Percentiles rank a stretch among this genome's conserved stretches.
Evolutionary conservation across 2,797 vertebrate genomes (phyloP).

Genomic region (Cuniculus paca): DNA sequence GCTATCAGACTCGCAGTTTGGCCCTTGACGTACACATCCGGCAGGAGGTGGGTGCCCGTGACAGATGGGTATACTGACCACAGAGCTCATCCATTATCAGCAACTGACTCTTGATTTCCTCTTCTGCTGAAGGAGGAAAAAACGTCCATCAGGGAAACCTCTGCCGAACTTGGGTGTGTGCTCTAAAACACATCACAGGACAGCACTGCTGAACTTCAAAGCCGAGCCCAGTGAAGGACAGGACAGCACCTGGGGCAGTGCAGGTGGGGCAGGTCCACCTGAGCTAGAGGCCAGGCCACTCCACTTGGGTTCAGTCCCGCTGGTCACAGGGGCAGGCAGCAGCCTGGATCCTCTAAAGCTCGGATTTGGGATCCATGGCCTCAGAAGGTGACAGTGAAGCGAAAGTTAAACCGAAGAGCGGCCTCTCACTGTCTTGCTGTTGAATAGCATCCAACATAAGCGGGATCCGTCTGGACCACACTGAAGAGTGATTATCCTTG

Average conservation of each 20-base stretch:
- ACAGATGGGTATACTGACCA: background rate
- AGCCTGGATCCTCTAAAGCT: background rate
- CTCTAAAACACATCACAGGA: background rate
- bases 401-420: conserved; percentile 30
- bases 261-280: background rate
- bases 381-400: background rate
- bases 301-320: background rate
- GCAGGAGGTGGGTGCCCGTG: background rate
- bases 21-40: rapidly evolving
- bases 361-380: background rate
- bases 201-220: background rate
- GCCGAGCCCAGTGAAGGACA: background rate
- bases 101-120: background rate
- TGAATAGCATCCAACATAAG: background rate
- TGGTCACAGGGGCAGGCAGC: background rate
- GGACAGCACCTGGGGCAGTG: background rate
- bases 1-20: background rate
- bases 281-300: background rate
- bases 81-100: background rate
- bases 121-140: background rate
- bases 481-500: background rate
- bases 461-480: background rate
- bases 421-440: background rate
- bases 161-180: background rate
- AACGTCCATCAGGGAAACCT: no score